Base-by-base conservation (phyloP, 2,113 vertebrate species). In the Misgurnus anguillicaudatus region DNA sequence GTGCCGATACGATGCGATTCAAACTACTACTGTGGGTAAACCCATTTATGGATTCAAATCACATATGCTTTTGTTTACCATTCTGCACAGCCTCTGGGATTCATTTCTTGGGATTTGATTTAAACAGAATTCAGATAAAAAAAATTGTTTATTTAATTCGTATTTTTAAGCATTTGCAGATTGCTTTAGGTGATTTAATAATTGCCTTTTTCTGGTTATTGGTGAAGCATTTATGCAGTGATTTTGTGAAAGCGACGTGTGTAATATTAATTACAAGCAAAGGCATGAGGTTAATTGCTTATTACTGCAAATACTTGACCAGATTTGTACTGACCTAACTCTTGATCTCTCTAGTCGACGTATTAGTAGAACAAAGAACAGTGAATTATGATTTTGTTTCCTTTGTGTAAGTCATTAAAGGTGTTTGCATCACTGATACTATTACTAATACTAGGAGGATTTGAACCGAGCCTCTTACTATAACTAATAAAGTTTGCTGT, bases 241-340 rank as follows among this genome's bases (percentile, higher is more conserved):
- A 76, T 67, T 72, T 77, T 51, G 47, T 73, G 57, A 68, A 79
- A 81, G 73, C 63, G 55, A 47, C 86, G 60, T 66, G 77, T 66
- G 84, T 71, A 13, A 3, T 87, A 87, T 87, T 84, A 91, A 89
- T 89, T 71, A 85, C 16, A 7, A 38, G 78, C 79, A 71, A 80
- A 75, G 84, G 78, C 81, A 83, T 73, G 57, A 80, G 83, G 83
- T 88, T 89, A 86, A 87, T 88, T 64, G 83, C 75, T 48, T 77
- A 53, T 82, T 77, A 83, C 42, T 75, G 51, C 36, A 77, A 83
- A 84, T 36, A 13, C 75, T 82, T 81, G 69, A 84, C 78, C 71
- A 79, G 53, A 70, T 78, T 76, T 82, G 62, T 45, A 72, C 39
- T 13, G 31, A 66, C 48, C 77, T 65, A 68, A 80, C n/a, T 58